A percentile compares a stretch with the other conserved stretches of the same genome.
Conservation (phyloP, 1,140 invertebrate genomes). For the Drosophila paulistorum region DNA sequence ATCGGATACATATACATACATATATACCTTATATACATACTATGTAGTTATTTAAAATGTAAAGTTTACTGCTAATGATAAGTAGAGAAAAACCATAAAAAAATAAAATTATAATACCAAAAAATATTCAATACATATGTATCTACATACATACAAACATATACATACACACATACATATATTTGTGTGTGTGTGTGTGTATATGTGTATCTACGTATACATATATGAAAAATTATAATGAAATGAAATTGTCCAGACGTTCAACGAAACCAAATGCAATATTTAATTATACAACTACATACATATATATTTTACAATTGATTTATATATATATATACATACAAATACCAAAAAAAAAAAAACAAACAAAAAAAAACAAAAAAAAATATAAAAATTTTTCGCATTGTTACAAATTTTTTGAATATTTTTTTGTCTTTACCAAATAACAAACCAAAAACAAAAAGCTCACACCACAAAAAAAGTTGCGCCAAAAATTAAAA, state of each 20-base stretch:
- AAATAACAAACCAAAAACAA: slow-evolving; percentile 32
- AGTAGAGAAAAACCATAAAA: slow-evolving; percentile 17
- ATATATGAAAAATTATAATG: slow-evolving; percentile 10
- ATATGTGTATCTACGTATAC: slow-evolving; percentile 13
- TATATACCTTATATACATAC: slow-evolving; percentile 51
- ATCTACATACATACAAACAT: slow-evolving; percentile 24
- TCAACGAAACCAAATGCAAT: slow-evolving; percentile 80
- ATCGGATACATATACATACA: slow-evolving; percentile 40
- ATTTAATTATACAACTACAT: slow-evolving; percentile 75
- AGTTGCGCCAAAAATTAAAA: slow-evolving; percentile 42
- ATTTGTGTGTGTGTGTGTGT: slow-evolving; percentile 12
- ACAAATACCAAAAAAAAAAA: slow-evolving; percentile 51
- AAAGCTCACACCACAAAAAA: slow-evolving; percentile 24
- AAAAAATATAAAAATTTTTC: slow-evolving; percentile 47
- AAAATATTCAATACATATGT: slow-evolving; percentile 16
- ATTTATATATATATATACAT: slow-evolving; percentile 66
- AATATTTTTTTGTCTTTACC: slow-evolving; percentile 61
- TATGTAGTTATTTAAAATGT: slow-evolving; percentile 51
- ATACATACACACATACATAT: not conserved
- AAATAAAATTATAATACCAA: slow-evolving; percentile 1
- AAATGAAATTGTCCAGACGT: slow-evolving; percentile 73
- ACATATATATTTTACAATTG: slow-evolving; percentile 73
- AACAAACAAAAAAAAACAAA: slow-evolving; percentile 40
- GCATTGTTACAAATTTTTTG: slow-evolving; percentile 71
- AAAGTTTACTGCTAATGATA: slow-evolving; percentile 21